Conservation (phyloP, 2,888 invertebrate genomes). For the Dicroscelio sp. region DNA sequence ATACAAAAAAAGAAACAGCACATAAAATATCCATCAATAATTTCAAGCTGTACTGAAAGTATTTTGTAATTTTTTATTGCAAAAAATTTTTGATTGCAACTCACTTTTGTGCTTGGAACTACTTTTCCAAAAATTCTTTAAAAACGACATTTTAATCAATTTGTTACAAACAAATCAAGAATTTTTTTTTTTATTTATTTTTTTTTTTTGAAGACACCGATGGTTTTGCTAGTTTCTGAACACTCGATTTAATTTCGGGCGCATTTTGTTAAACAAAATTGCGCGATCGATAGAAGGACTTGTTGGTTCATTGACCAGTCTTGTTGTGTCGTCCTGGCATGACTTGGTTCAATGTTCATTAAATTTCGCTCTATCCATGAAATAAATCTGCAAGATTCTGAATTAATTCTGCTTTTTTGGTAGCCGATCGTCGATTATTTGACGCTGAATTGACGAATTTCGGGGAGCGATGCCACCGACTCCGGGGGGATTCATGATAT, state of each 20-base stretch:
- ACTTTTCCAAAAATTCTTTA: constrained; percentile 94
- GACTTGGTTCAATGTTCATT: too few species aligned
- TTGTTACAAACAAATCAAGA: too few species aligned
- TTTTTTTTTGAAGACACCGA: not conserved
- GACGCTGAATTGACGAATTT: not conserved
- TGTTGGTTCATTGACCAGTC: constrained; percentile 67
- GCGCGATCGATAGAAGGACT: constrained; percentile 72
- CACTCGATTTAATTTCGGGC: not conserved
- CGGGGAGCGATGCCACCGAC: too few species aligned
- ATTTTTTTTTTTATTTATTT: too few species aligned
- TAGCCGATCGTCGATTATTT: not conserved
- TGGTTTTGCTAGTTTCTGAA: not conserved
- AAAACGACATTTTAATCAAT: constrained; percentile 92
- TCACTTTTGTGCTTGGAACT: constrained; percentile 94
- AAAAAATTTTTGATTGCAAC: too few species aligned
- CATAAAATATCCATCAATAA: too few species aligned
- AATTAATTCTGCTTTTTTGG: not conserved
- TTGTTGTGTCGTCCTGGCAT: constrained; percentile 51
- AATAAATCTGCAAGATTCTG: not conserved
- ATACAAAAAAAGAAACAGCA: too few species aligned
- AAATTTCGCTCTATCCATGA: too few species aligned
- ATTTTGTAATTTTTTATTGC: too few species aligned
- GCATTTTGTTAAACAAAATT: constrained; percentile 55
- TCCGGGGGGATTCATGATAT: constrained; percentile 4
- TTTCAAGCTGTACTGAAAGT: too few species aligned